Base-by-base conservation (phyloP, 2,113 vertebrate species). In the Erythrocercus mccallii region DNA sequence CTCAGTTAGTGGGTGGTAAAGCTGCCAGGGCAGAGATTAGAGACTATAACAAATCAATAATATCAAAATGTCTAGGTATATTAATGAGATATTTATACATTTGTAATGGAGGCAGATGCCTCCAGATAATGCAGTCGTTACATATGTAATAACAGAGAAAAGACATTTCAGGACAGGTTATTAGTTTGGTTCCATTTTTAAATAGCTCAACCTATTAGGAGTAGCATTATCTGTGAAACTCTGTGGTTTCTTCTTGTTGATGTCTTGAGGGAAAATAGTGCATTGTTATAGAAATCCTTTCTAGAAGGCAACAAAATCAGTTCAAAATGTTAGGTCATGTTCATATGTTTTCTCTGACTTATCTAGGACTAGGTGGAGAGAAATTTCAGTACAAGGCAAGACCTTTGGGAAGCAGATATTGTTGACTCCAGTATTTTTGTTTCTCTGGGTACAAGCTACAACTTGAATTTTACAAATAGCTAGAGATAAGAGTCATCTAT, bases 261-360 rank as follows among this genome's bases (percentile, higher is more conserved):
- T 50, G 4, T 77, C 19, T 50, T 25, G 60, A 62, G 33, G 22
- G 18, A 71, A 68, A 61, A 56, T 11, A 51, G 22, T 21, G 5
- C 8, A 18, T 44, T 2, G 23, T 53, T 48, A 24, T 28, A 71
- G 42, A 28, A 58, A 48, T 45, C 8, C 5, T 37, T 53, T 40
- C 50, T 44, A 77, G 47, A n/a, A 51, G 30, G 45, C 15, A 74
- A 74, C 2, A 80, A 71, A 88, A 45, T 47, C 20, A 51, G 33
- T 40, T 23, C 40, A 64, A 56, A 81, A 23, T 3, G 0, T 42
- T 70, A 35, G 40, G 14, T 47, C 17, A 48, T 0, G 0, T 82
- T 70, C 12, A 8, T 35, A 42, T 19, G 7, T 17, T 51, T 78
- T 81, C 8, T 60, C 64, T 78, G 37, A 70, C 10, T 84, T 77